phyloP scores from a whole-genome alignment of 2,113 vertebrate species.

The Sander vitreus region DNA sequence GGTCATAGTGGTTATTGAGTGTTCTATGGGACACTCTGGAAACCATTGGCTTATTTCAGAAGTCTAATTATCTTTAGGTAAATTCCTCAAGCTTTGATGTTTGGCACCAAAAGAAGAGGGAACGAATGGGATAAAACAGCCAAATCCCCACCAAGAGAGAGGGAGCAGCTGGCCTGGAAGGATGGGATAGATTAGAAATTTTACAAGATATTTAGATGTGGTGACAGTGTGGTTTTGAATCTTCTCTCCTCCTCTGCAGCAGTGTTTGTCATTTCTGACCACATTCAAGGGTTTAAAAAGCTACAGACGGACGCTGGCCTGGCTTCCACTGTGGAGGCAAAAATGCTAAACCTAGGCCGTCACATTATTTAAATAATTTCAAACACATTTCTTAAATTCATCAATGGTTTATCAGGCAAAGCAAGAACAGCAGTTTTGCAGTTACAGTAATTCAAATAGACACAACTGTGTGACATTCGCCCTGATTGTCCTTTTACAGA shows the following conservation, averaged over 20 bases:
- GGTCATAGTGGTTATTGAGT: background rate
- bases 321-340: constrained; percentile 25
- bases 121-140: constrained; percentile 45
- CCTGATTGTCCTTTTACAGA: background rate
- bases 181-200: constrained; percentile 52
- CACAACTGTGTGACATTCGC: background rate
- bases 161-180: constrained; percentile 55
- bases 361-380: constrained; percentile 37
- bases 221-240: constrained; percentile 43
- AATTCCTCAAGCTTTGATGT: constrained; percentile 55
- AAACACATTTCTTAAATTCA: constrained; percentile 3
- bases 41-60: constrained; percentile 25
- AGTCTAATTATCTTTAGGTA: constrained; percentile 51
- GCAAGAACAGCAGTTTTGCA: background rate
- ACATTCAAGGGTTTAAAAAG: constrained; percentile 46
- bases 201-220: constrained; percentile 66
- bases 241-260: constrained; percentile 33
- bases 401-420: background rate
- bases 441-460: background rate
- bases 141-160: constrained; percentile 22
- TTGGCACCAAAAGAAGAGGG: constrained; percentile 31
- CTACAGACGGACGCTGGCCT: constrained; percentile 42
- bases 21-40: constrained; percentile 33
- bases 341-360: constrained; percentile 1
- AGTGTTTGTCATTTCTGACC: constrained; percentile 61